Conservation (phyloP, 92 coral and sea anemone genomes). For the Epizoanthus ramosus region DNA sequence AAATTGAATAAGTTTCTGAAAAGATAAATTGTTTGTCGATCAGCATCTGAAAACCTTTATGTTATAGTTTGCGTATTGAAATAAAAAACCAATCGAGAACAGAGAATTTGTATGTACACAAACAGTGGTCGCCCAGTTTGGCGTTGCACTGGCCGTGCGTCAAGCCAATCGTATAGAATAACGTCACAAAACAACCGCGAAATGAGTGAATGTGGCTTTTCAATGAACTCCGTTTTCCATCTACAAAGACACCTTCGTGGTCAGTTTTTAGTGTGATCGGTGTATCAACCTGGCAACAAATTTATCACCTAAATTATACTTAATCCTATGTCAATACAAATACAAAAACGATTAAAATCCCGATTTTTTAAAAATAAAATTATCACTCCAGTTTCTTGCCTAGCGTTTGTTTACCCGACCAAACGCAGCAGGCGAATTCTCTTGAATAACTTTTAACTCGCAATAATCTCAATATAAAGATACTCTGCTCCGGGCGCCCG, state of each 20-base stretch:
- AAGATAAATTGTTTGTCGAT: conserved; percentile 6
- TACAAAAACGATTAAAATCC: not conserved
- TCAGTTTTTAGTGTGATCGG: not conserved
- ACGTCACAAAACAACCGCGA: conserved; percentile 17
- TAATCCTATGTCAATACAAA: not conserved
- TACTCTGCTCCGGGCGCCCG: not conserved
- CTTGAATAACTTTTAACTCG: not conserved
- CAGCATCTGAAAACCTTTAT: conserved; percentile 11
- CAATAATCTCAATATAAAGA: not conserved
- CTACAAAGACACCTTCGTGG: not conserved
- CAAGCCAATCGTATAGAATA: not conserved
- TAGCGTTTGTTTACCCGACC: not conserved
- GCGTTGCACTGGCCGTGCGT: not conserved
- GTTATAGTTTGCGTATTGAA: conserved; percentile 12
- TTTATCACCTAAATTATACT: not conserved
- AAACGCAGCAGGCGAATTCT: not conserved
- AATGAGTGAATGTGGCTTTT: no score
- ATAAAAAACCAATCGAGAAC: conserved; percentile 11
- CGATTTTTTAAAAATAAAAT: conserved; percentile 8
- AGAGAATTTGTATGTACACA: conserved; percentile 18
- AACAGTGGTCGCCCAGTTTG: conserved; percentile 4
- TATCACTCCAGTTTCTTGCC: not conserved
- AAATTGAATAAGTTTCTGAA: conserved; percentile 11
- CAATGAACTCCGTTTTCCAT: no score
- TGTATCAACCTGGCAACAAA: not conserved